Conservation (phyloP, 2,113 vertebrate species). For the Amia ocellicauda region DNA sequence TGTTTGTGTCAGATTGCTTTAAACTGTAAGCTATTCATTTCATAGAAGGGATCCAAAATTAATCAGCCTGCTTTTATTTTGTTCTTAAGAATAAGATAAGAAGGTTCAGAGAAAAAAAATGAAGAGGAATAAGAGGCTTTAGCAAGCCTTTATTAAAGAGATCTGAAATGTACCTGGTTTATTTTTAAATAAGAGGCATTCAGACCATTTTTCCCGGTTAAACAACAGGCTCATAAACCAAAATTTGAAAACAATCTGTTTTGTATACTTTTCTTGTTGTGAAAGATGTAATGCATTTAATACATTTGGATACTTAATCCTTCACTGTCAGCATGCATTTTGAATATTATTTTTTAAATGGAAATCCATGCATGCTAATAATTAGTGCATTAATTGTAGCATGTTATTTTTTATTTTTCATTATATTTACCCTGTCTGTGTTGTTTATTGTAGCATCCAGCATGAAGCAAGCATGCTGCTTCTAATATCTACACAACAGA, state of each 20-base stretch:
- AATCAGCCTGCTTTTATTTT: constrained; percentile 59
- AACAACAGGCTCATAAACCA: constrained; percentile 33
- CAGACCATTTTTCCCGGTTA: constrained; percentile 41
- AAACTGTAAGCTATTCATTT: constrained; percentile 66
- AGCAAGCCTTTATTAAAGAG: constrained; percentile 53
- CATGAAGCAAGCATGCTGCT: constrained; percentile 44
- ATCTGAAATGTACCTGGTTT: constrained; percentile 68
- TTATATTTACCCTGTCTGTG: constrained; percentile 47
- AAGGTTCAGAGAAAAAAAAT: constrained; percentile 44
- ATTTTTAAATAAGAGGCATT: constrained; percentile 47
- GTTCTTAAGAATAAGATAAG: constrained; percentile 56
- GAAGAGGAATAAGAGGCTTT: constrained; percentile 65
- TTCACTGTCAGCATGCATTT: background rate
- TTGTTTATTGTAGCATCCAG: constrained; percentile 46
- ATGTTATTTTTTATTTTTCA: constrained; percentile 37
- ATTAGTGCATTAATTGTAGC: constrained; percentile 13
- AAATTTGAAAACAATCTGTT: constrained; percentile 28
- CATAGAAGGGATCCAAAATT: constrained; percentile 58
- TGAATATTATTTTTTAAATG: constrained; percentile 20
- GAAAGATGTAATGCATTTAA: no score
- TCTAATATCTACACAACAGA: constrained; percentile 42
- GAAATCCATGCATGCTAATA: background rate
- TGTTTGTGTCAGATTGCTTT: constrained; percentile 52
- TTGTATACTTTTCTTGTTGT: constrained; percentile 22
- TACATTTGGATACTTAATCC: constrained; percentile 36